Evolutionary conservation across 1,140 invertebrate genomes (phyloP), one percentile per base, ranked within the genome.

Genomic region (Camponotus floridanus): DNA sequence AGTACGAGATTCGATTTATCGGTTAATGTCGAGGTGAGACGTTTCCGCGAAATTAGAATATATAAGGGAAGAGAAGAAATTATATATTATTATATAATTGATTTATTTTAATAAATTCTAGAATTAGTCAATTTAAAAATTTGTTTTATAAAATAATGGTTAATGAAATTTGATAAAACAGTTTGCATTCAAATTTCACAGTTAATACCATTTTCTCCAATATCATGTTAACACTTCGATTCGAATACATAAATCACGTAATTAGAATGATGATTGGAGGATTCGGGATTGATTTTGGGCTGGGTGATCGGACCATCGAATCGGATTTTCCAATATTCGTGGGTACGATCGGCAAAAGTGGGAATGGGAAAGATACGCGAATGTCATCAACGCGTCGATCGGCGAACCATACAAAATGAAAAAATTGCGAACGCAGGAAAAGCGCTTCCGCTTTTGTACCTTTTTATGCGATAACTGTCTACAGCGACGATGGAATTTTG

Each of bases 241-340:
- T 73, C 79, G 68, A 31, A 59, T 59, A 39, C 55, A 26, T 68
- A 74, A 83, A 74, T 71, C 68, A 21, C 31, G 57, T 68, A 57
- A 83, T 83, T 83, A 83, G 68, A 74, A 31, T 15, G 67, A 26
- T 31, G 79, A 61, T 26, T 55, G 79, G 26, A 26, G 61, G 67
- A 81, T 74, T 42, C 55, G 3, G 39, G 51, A 73, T 73, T 36
- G 62, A 79, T 79, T 79, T 8, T 31, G 31, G 33, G 26, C 39
- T 59, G 79, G 62, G 55, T 61, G 73, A 68, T 70, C 48, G 15
- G 15, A 4, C 48, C 15, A 36, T 65, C 78, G 51, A 80, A 83
- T 83, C 68, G 79, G 79, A 74, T 83, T 83, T 83, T 33, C 55
- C 68, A 83, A 83, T 83, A 73, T 83, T 73, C 79, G 70, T n/a